These are phyloP conservation scores for Muntiacus muntjak DNA, from an alignment of 2,113 vertebrate genomes.

Conservation along the genomic window DNA sequence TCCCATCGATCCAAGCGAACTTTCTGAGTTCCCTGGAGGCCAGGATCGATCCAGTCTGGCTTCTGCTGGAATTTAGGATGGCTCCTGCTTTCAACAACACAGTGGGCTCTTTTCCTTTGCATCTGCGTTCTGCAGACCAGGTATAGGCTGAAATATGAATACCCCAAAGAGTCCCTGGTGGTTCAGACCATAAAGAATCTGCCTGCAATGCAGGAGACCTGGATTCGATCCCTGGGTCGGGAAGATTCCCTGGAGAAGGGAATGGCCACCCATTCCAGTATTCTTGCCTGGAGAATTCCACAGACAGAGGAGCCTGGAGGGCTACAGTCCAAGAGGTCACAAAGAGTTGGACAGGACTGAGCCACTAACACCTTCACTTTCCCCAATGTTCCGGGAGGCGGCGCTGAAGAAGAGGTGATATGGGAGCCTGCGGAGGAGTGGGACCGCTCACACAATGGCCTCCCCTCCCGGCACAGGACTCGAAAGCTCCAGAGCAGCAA, in stretches of 20 bases:
- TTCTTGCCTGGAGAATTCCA: neutral
- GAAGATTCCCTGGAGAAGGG: neutral
- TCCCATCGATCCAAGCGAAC: neutral
- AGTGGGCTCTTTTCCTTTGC: neutral
- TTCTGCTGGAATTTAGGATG: neutral
- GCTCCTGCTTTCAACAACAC: neutral
- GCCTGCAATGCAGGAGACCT: neutral
- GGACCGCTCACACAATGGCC: neutral
- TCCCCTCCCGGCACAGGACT: no score
- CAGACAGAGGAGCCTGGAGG: neutral
- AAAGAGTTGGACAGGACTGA: neutral
- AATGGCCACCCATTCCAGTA: neutral
- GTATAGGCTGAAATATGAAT: neutral
- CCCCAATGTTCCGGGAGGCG: neutral
- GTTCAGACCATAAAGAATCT: neutral
- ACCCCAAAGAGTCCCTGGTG: neutral
- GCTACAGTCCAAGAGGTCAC: neutral
- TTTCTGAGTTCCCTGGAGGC: neutral
- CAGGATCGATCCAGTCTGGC: neutral
- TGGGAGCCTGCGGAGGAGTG: rapidly evolving
- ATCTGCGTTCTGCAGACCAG: neutral
- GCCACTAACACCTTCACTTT: neutral
- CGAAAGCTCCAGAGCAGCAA: neutral
- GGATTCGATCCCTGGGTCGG: neutral
- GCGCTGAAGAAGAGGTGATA: neutral